Conservation (phyloP, 2,113 vertebrate genomes). For the Numenius arquata region DNA sequence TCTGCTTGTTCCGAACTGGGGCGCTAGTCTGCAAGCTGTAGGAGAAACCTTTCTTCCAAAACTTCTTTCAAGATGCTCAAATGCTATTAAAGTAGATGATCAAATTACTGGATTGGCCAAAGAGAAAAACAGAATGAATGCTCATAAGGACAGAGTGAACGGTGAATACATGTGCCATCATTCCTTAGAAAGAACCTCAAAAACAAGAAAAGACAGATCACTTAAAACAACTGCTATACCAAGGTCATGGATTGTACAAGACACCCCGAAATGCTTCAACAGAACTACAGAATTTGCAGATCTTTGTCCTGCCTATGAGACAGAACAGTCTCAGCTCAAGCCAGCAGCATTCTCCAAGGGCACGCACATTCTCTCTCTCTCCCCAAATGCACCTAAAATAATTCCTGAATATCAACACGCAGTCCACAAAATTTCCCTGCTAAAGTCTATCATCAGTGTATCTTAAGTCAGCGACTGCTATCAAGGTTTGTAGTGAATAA, state of each 20-base stretch:
- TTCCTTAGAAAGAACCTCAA: neutral
- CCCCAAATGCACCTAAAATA: neutral
- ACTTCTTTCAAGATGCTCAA: neutral
- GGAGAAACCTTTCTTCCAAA: neutral
- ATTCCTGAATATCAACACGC: neutral
- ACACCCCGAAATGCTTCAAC: neutral
- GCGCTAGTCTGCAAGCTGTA: neutral
- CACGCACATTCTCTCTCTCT: neutral
- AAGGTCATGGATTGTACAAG: neutral
- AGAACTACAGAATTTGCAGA: neutral
- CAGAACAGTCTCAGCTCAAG: neutral
- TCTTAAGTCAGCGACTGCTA: neutral
- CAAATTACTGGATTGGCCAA: neutral
- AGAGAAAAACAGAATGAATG: neutral
- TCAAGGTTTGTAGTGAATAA: neutral
- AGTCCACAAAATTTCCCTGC: neutral
- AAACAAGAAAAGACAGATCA: neutral
- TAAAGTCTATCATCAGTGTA: neutral
- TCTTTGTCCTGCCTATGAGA: neutral
- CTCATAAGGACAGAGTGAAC: neutral
- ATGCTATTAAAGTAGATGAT: neutral
- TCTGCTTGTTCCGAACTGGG: neutral
- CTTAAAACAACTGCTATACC: neutral
- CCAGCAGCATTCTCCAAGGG: neutral
- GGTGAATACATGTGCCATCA: rapidly evolving